These are phyloP conservation scores for Ia io DNA, from an alignment of 2,113 vertebrate genomes.

Conservation along the genomic window DNA sequence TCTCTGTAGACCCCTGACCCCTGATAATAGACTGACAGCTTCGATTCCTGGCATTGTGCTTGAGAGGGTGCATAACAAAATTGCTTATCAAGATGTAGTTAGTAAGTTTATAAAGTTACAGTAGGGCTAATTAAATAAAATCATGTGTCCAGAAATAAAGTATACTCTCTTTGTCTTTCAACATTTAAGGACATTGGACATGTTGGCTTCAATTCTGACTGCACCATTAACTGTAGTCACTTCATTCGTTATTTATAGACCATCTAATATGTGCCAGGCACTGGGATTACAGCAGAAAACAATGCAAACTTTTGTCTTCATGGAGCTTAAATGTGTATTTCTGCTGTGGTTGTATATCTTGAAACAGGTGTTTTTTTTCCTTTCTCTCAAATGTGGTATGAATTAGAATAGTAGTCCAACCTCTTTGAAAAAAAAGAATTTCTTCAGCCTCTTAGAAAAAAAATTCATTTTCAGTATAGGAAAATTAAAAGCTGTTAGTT, in stretches of 20 bases:
- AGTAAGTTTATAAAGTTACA: background rate
- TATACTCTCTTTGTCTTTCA: background rate
- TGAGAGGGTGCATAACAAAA: background rate
- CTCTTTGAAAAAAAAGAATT: background rate
- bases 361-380: background rate
- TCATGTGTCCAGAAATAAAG: background rate
- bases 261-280: background rate
- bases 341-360: too few species aligned
- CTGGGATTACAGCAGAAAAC: too few species aligned
- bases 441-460: background rate
- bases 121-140: background rate
- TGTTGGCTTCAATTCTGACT: background rate
- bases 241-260: background rate
- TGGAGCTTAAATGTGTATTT: background rate
- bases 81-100: background rate
- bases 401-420: background rate
- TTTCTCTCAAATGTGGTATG: background rate
- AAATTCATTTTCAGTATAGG: background rate
- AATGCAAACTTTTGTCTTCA: background rate
- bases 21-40: background rate
- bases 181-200: background rate
- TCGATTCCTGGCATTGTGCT: background rate
- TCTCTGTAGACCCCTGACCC: too few species aligned
- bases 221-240: background rate
- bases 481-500: background rate